Evolutionary conservation across 2,888 invertebrate species (phyloP).

Genomic region (Gymnoscelis rufifasciata): DNA sequence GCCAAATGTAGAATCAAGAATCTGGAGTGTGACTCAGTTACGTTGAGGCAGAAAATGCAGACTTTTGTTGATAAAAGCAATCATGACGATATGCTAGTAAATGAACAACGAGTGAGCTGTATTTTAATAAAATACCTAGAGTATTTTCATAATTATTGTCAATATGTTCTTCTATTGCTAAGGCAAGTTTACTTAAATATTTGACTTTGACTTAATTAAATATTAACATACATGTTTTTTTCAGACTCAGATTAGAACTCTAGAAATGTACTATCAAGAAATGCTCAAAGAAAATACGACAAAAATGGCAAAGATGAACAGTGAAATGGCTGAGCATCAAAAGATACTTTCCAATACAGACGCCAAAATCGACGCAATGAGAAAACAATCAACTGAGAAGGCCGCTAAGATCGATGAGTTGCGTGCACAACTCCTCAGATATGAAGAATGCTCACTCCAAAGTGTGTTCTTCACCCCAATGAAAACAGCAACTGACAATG

Average conservation of each 20-base stretch:
- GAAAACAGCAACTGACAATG: constrained; percentile 80
- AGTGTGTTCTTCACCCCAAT: constrained; percentile 73
- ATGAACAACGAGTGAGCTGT: constrained; percentile 77
- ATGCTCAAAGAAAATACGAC: constrained; percentile 66
- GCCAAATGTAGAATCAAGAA: constrained; percentile 83
- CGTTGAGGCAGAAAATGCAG: constrained; percentile 78
- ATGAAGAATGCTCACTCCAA: constrained; percentile 70
- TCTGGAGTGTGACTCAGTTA: constrained; percentile 81
- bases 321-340: constrained; percentile 59
- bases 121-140: too few species aligned
- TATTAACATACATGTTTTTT: too few species aligned
- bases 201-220: neutral
- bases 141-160: too few species aligned
- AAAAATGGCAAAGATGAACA: constrained; percentile 70
- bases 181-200: too few species aligned
- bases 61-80: constrained; percentile 81
- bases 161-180: too few species aligned
- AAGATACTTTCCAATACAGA: constrained; percentile 69
- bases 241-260: neutral
- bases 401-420: constrained; percentile 68
- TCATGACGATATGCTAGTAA: constrained; percentile 81
- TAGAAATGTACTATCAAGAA: constrained; percentile 68
- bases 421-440: constrained; percentile 61
- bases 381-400: constrained; percentile 68
- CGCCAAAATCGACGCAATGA: constrained; percentile 70